Percentiles rank a stretch among this genome's conserved stretches.
phyloP scores from a whole-genome alignment of 1,140 invertebrate species.

The Mylabris phalerata region DNA sequence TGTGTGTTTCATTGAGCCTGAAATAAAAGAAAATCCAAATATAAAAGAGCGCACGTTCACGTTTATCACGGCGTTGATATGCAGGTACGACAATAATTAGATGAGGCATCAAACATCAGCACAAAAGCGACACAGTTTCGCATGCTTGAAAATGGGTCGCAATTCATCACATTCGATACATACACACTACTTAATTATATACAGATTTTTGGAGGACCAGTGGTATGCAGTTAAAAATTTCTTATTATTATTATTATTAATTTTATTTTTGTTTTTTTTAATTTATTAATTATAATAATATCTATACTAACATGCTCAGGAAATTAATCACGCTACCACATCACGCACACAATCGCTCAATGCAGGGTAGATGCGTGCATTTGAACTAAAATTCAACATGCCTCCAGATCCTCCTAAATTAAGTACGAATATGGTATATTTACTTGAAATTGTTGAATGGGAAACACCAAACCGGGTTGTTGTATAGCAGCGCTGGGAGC shows the following conservation, averaged over 20 bases:
- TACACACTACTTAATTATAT: too few species aligned
- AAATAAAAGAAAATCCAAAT: constrained; percentile 33
- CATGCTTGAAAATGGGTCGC: too few species aligned
- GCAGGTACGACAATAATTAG: too few species aligned
- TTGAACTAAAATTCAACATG: constrained; percentile 1
- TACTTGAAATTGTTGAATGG: constrained; percentile 60
- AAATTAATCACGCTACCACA: constrained; percentile 1
- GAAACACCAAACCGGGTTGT: constrained; percentile 49
- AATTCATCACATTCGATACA: too few species aligned
- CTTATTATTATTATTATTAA: too few species aligned
- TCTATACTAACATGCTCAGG: constrained; percentile 2
- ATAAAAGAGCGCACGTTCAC: too few species aligned
- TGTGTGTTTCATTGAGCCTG: constrained; percentile 42
- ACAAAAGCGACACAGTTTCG: too few species aligned
- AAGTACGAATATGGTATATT: constrained; percentile 7
- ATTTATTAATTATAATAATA: neutral
- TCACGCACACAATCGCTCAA: constrained; percentile 3
- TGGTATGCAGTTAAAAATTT: too few species aligned
- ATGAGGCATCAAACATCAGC: too few species aligned
- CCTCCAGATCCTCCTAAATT: neutral
- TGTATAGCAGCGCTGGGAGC: constrained; percentile 50
- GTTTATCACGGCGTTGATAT: too few species aligned
- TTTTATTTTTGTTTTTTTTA: too few species aligned
- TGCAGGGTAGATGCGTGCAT: constrained; percentile 3
- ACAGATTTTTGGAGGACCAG: too few species aligned